Evolutionary conservation across 2,888 invertebrate species (phyloP).

Genomic region (Tachina fera): DNA sequence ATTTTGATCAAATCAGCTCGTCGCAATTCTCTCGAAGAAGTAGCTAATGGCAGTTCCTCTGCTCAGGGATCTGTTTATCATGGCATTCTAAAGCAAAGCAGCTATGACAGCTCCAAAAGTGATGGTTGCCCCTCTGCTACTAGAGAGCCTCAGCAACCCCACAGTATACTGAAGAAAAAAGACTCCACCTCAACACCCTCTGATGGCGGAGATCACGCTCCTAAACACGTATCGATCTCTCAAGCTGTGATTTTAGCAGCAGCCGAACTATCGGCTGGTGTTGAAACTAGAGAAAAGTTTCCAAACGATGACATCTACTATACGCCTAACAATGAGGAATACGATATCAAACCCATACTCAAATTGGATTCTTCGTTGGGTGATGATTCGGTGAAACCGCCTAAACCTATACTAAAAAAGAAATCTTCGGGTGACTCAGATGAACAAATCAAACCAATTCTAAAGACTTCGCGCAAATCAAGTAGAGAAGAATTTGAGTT

Average conservation of each 20-base stretch:
- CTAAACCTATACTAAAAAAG: conserved; percentile 93
- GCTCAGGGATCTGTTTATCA: conserved; percentile 82
- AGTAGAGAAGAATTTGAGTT: conserved; percentile 85
- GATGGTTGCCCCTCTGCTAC: conserved; percentile 86
- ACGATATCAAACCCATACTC: conserved; percentile 90
- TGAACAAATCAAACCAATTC: conserved; percentile 89
- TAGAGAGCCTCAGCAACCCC: conserved; percentile 87
- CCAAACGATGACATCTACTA: conserved; percentile 70
- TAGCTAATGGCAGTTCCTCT: conserved; percentile 66
- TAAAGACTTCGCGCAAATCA: conserved; percentile 88
- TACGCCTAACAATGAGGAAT: conserved; percentile 81
- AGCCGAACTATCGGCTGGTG: conserved; percentile 83
- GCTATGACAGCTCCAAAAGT: conserved; percentile 86
- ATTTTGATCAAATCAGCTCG: conserved; percentile 82
- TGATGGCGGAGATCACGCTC: conserved; percentile 78
- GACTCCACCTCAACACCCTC: conserved; percentile 82
- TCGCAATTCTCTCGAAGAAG: conserved; percentile 82
- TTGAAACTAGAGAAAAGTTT: conserved; percentile 80
- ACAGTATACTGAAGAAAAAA: conserved; percentile 89
- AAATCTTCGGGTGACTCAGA: conserved; percentile 89
- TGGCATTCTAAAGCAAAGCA: conserved; percentile 91
- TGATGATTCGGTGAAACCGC: conserved; percentile 82
- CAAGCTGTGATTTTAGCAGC: conserved; percentile 83
- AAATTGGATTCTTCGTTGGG: conserved; percentile 89
- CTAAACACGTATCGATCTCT: conserved; percentile 83